Conservation (phyloP, 2,113 vertebrate species). For the Carettochelys insculpta region DNA sequence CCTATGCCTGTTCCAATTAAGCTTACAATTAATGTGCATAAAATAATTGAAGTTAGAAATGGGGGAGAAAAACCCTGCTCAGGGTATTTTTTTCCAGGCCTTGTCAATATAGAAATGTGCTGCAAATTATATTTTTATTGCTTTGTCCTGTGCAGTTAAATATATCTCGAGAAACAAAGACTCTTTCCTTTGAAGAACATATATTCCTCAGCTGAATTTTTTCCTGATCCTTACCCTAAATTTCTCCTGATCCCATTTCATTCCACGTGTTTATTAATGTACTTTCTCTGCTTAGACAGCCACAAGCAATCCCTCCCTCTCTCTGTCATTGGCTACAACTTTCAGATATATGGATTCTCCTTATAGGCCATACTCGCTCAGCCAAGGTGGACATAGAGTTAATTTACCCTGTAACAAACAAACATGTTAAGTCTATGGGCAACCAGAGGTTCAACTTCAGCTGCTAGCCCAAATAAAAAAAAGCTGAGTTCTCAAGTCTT, state of each 20-base stretch:
- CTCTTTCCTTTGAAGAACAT: slow-evolving; percentile 13
- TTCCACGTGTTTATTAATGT: background rate
- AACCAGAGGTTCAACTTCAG: too few species aligned
- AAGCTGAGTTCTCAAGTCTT: too few species aligned
- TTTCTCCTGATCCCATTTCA: background rate
- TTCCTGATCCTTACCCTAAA: slow-evolving; percentile 20
- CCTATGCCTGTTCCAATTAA: slow-evolving; percentile 44
- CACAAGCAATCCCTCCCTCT: background rate
- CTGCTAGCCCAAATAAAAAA: too few species aligned
- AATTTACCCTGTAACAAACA: background rate
- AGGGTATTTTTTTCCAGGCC: background rate
- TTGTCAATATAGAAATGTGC: slow-evolving; percentile 24
- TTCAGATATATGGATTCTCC: background rate
- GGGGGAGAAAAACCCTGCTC: background rate
- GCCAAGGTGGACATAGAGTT: background rate
- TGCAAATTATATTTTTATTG: background rate
- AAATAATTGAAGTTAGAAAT: slow-evolving; percentile 42
- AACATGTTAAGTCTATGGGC: too few species aligned
- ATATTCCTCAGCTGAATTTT: background rate
- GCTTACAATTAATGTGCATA: slow-evolving; percentile 45
- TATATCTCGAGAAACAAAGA: slow-evolving; percentile 22
- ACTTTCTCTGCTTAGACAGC: background rate
- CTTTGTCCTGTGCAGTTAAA: slow-evolving; percentile 34
- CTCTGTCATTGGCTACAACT: background rate
- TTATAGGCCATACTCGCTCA: background rate